A percentile compares a stretch with the other conserved stretches of the same genome.
These are phyloP conservation scores for Platorchestia sp. DNA, from an alignment of 1,140 invertebrate genomes.

Conservation along the genomic window DNA sequence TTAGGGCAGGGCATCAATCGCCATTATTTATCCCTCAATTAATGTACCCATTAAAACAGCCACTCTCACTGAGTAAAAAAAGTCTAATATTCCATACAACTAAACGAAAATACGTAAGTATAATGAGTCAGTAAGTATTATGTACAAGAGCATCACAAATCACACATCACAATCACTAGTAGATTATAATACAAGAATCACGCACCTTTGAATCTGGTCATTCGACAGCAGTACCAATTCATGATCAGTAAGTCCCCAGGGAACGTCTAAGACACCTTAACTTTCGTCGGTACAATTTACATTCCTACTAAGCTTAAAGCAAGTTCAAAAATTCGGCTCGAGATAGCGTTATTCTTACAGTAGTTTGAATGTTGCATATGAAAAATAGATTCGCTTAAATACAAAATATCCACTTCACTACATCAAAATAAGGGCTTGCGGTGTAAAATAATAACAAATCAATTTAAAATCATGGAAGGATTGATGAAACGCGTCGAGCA, in stretches of 20 bases:
- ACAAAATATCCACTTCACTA: conserved; percentile 55
- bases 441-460: not conserved
- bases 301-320: conserved; percentile 53
- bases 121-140: not conserved
- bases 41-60: not conserved
- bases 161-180: conserved; percentile 39
- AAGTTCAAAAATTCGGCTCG: conserved; percentile 53
- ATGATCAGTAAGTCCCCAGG: not conserved
- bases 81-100: not conserved
- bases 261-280: conserved; percentile 30
- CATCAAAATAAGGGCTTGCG: conserved; percentile 30
- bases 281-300: conserved; percentile 28
- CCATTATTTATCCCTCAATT: not conserved
- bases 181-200: conserved; percentile 52
- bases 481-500: not conserved
- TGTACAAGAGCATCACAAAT: conserved; percentile 40
- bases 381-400: conserved; percentile 55
- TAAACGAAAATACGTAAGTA: not conserved
- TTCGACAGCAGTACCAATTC: not conserved
- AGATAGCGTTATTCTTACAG: conserved; percentile 42
- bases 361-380: conserved; percentile 50
- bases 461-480: not conserved
- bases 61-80: not conserved
- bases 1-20: not conserved
- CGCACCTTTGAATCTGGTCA: not conserved